Evolutionary conservation across 2,797 vertebrate genomes (phyloP).

Genomic region (Heteromormyrus szaboi): DNA sequence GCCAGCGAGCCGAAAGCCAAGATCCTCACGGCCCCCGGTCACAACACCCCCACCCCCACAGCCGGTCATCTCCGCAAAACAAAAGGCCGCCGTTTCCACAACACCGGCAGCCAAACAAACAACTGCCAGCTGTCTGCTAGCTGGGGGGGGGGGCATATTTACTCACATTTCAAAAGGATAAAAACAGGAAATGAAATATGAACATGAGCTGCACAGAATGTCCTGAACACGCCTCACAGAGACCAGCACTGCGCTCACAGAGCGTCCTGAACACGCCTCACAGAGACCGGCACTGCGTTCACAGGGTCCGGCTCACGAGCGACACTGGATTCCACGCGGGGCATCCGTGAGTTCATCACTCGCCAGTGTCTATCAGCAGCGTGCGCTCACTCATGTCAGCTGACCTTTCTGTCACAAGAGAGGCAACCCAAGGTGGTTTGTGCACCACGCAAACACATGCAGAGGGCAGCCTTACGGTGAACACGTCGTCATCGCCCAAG

Average conservation of each 20-base stretch:
- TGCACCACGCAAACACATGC: neutral
- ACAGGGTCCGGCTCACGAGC: neutral
- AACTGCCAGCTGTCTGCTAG: neutral
- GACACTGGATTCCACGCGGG: neutral
- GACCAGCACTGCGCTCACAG: too few relatives aligned
- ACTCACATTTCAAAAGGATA: constrained; percentile 1
- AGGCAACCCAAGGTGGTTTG: too few relatives aligned
- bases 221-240: too few relatives aligned
- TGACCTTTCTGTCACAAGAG: neutral
- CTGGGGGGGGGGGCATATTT: neutral
- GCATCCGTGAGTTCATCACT: neutral
- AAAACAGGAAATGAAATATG: neutral
- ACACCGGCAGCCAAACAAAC: neutral
- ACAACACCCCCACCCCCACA: neutral
- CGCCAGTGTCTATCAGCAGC: neutral
- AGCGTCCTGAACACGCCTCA: too few relatives aligned
- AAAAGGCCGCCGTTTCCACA: constrained; percentile 18
- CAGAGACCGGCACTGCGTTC: neutral
- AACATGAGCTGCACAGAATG: neutral
- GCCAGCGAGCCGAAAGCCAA: constrained; percentile 55
- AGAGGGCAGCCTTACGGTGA: constrained; percentile 74
- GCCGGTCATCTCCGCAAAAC: constrained; percentile 18
- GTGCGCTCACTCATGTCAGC: neutral
- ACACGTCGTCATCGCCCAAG: constrained; percentile 91
- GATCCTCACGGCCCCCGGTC: neutral